A percentile compares a stretch with the other conserved stretches of the same genome.
Conservation (phyloP, 2,797 vertebrate genomes). For the Prionace glauca region DNA sequence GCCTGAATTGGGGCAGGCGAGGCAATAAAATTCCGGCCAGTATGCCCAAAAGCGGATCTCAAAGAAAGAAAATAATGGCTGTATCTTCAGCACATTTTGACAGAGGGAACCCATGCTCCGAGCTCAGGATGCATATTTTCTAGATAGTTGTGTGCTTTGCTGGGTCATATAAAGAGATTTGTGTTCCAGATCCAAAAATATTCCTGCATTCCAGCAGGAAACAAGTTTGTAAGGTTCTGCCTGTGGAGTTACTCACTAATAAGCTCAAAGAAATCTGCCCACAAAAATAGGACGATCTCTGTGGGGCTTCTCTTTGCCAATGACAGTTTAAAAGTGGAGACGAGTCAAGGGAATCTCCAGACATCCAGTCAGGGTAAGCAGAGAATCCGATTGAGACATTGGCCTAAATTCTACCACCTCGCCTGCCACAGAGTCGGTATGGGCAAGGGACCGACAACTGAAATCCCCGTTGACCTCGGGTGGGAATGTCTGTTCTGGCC, state of each 20-base stretch:
- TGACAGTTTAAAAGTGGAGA: not conserved
- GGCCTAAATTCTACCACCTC: too few relatives aligned
- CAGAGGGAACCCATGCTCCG: not conserved
- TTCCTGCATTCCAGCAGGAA: too few relatives aligned
- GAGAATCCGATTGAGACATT: too few relatives aligned
- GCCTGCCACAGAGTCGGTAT: too few relatives aligned
- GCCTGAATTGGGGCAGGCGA: too few relatives aligned
- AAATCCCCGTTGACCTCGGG: too few relatives aligned
- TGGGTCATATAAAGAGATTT: not conserved
- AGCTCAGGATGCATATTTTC: not conserved
- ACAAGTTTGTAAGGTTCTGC: not conserved
- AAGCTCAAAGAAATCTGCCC: not conserved
- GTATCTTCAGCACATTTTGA: not conserved
- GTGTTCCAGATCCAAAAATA: not conserved
- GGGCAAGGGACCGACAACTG: too few relatives aligned
- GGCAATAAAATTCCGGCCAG: too few relatives aligned
- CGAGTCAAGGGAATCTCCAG: not conserved
- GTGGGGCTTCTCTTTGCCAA: not conserved
- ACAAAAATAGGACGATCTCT: not conserved
- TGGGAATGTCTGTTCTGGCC: too few relatives aligned
- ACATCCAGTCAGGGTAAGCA: not conserved
- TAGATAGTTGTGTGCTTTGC: not conserved
- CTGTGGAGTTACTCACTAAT: not conserved
- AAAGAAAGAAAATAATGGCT: not conserved
- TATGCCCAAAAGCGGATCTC: not conserved